phyloP scores from a whole-genome alignment of 2,797 vertebrate genomes.

The Crypturellus tataupa region DNA sequence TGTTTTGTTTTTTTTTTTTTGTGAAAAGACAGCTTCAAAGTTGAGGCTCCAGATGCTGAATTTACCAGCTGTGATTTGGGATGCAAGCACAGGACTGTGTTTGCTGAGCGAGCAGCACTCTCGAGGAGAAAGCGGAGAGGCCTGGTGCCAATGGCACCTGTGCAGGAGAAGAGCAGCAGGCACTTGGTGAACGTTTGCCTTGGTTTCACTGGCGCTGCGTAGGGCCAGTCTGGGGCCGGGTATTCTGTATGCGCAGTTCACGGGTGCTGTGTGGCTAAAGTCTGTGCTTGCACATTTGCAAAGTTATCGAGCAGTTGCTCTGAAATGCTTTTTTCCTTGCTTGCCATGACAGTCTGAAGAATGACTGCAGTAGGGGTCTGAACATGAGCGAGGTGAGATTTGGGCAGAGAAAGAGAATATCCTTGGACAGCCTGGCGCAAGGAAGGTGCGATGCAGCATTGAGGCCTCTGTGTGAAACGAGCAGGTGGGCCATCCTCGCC shows the following conservation, averaged over 20 bases:
- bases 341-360: not conserved
- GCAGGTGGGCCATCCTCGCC: too few relatives aligned
- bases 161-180: not conserved
- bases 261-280: not conserved
- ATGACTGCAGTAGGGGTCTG: not conserved
- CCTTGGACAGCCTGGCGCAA: too few relatives aligned
- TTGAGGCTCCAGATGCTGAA: conserved; percentile 3
- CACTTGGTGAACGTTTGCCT: rapidly evolving
- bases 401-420: too few relatives aligned
- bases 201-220: not conserved
- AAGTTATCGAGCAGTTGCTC: not conserved
- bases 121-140: not conserved
- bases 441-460: too few relatives aligned
- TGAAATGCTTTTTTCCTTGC: not conserved
- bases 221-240: not conserved
- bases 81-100: rapidly evolving
- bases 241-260: not conserved
- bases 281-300: not conserved
- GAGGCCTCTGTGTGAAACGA: too few relatives aligned
- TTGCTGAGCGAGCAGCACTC: not conserved
- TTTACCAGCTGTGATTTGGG: not conserved
- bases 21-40: conserved; percentile 42
- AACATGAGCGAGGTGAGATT: too few relatives aligned
- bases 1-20: not conserved
- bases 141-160: rapidly evolving